A percentile compares a stretch with the other conserved stretches of the same genome.
Evolutionary conservation across 2,113 vertebrate genomes (phyloP).

Genomic region (Rhinolophus sinicus): DNA sequence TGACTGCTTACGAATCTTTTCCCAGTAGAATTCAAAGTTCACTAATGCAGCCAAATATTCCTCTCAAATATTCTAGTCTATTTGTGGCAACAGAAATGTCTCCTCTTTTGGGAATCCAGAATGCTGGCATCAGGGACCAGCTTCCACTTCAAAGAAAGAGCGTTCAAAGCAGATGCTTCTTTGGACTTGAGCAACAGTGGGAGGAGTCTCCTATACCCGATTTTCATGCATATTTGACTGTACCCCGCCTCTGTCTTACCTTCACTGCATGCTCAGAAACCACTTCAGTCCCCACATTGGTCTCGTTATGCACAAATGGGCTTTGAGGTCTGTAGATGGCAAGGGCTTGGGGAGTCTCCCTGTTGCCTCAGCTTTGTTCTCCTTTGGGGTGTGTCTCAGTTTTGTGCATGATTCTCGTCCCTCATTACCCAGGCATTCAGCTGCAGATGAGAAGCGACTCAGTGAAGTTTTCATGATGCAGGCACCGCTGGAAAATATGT

Average conservation of each 20-base stretch:
- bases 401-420: neutral
- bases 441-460: neutral
- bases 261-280: neutral
- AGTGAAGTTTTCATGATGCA: slow-evolving; percentile 53
- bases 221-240: neutral
- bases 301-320: neutral
- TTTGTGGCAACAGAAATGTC: slow-evolving; percentile 32
- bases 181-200: neutral
- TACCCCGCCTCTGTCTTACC: neutral
- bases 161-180: slow-evolving; percentile 8
- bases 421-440: neutral
- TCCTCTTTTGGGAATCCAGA: slow-evolving; percentile 37
- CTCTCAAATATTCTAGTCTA: slow-evolving; percentile 44
- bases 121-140: neutral
- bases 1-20: neutral
- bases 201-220: neutral
- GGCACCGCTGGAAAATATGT: slow-evolving; percentile 45
- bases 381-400: neutral
- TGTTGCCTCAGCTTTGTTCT: neutral
- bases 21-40: neutral
- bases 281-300: too few species aligned
- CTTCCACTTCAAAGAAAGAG: slow-evolving; percentile 43
- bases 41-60: slow-evolving; percentile 13
- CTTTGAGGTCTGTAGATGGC: neutral
- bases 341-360: neutral